phyloP scores from a whole-genome alignment of 2,113 vertebrate genomes.

The Alligator sinensis region DNA sequence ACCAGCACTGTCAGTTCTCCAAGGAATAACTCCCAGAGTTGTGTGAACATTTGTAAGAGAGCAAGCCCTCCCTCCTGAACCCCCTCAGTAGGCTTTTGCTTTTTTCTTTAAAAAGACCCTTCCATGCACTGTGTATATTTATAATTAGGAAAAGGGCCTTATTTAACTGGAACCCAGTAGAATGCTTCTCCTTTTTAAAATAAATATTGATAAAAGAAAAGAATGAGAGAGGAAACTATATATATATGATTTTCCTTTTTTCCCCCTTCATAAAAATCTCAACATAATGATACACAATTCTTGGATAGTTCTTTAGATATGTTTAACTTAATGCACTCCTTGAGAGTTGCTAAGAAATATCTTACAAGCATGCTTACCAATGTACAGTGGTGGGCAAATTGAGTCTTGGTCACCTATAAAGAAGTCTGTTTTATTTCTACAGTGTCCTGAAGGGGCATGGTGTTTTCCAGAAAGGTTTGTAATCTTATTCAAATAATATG shows the following conservation, averaged over 20 bases:
- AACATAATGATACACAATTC: slow-evolving; percentile 23
- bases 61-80: slow-evolving; percentile 63
- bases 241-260: slow-evolving; percentile 7
- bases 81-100: slow-evolving; percentile 57
- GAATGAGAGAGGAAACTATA: slow-evolving; percentile 56
- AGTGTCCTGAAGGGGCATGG: neutral
- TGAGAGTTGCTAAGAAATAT: neutral
- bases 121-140: slow-evolving; percentile 63
- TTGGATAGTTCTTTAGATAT: slow-evolving; percentile 59
- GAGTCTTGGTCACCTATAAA: neutral
- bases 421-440: neutral
- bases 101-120: slow-evolving; percentile 75
- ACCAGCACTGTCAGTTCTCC: slow-evolving; percentile 74
- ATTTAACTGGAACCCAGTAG: slow-evolving; percentile 68
- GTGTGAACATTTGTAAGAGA: slow-evolving; percentile 73
- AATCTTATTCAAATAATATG: neutral
- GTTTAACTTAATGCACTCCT: slow-evolving; percentile 17
- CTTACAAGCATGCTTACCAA: slow-evolving; percentile 8
- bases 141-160: slow-evolving; percentile 68
- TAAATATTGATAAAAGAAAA: slow-evolving; percentile 64
- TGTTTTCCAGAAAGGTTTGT: neutral
- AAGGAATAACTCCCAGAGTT: slow-evolving; percentile 73
- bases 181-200: slow-evolving; percentile 56
- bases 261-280: slow-evolving; percentile 39
- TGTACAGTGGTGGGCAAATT: neutral